Evolutionary conservation across 2,797 vertebrate species (phyloP).

Genomic region (Amblyraja radiata): DNA sequence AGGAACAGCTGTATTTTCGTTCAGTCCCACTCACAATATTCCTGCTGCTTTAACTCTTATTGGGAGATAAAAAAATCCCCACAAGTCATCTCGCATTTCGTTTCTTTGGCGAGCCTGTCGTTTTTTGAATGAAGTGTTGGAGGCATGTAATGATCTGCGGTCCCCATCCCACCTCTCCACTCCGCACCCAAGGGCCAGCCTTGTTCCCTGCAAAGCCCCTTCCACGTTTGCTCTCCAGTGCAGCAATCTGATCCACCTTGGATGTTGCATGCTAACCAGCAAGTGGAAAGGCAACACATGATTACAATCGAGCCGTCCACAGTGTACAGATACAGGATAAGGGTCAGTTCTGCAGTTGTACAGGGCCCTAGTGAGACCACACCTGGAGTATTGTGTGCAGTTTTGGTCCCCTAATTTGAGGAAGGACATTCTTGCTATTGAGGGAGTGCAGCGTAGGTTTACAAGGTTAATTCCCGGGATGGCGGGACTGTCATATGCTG

Average conservation of each 20-base stretch:
- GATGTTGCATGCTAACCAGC: no score
- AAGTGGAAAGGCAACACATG: no score
- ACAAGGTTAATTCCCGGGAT: no score
- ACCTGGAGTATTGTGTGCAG: no score
- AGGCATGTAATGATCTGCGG: neutral
- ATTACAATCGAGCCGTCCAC: no score
- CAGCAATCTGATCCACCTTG: neutral
- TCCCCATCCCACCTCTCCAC: constrained; percentile 8
- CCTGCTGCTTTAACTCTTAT: neutral
- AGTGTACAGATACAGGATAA: no score
- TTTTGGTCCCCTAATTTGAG: no score
- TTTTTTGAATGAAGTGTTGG: constrained; percentile 22
- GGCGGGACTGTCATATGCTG: no score
- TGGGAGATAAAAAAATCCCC: neutral
- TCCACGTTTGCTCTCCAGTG: neutral
- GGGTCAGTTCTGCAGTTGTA: no score
- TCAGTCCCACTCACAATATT: neutral
- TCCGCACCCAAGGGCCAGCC: neutral
- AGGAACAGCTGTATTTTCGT: constrained; percentile 24
- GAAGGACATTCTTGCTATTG: no score
- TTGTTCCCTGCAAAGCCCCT: constrained; percentile 3
- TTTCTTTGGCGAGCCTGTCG: neutral
- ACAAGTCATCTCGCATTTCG: constrained; percentile 2
- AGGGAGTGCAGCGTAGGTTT: no score
- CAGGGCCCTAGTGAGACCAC: no score